phyloP scores from a whole-genome alignment of 2,113 vertebrate genomes.

The Leptobrachium ailaonicum region DNA sequence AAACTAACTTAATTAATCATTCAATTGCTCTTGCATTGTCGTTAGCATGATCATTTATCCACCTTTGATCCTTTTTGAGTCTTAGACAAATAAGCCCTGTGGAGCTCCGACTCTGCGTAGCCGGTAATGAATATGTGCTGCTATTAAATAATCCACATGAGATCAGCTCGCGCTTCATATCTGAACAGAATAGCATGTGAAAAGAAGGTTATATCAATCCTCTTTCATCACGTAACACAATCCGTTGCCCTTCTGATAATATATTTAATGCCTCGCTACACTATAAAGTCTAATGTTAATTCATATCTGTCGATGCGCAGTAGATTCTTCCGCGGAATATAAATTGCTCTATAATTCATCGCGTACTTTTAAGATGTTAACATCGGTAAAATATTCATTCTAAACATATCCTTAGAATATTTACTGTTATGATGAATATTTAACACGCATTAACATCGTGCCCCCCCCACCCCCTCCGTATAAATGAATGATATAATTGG shows the following conservation, averaged over 20 bases:
- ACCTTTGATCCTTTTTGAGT: constrained; percentile 31
- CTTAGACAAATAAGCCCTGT: constrained; percentile 37
- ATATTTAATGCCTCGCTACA: too few relatives aligned
- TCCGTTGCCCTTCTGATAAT: background rate
- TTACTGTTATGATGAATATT: background rate
- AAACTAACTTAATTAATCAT: constrained; percentile 43
- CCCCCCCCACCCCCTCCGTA: too few relatives aligned
- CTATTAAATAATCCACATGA: constrained; percentile 33
- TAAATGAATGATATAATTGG: too few relatives aligned
- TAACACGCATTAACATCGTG: background rate
- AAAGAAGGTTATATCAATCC: background rate
- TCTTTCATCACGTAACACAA: background rate
- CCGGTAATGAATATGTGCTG: constrained; percentile 25
- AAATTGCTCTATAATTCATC: background rate
- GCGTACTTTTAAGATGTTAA: too few relatives aligned
- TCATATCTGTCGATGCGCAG: too few relatives aligned
- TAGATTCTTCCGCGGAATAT: background rate
- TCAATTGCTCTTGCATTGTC: constrained; percentile 36
- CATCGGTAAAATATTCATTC: too few relatives aligned
- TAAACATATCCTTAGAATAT: background rate
- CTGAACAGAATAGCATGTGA: constrained; percentile 9
- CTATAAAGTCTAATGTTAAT: too few relatives aligned
- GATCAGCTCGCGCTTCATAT: constrained; percentile 5
- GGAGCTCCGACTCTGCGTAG: constrained; percentile 22
- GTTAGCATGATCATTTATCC: constrained; percentile 26